Evolutionary conservation across 2,888 invertebrate species (phyloP).

Genomic region (Acanthosepion pharaonis): DNA sequence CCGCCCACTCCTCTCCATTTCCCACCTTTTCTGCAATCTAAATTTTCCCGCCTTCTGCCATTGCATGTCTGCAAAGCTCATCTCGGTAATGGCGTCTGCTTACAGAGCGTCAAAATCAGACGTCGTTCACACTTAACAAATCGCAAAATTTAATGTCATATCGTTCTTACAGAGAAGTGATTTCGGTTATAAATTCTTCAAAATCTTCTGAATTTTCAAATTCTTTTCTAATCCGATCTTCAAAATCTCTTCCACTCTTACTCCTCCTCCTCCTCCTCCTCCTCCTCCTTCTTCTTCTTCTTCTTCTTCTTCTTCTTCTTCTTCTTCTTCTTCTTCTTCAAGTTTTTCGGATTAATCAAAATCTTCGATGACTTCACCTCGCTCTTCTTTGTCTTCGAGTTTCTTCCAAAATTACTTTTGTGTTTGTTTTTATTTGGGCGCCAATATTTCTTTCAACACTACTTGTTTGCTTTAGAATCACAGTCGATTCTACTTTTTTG

Average conservation of each 20-base stretch:
- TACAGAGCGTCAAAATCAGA: conserved; percentile 20
- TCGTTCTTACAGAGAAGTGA: background rate
- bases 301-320: background rate
- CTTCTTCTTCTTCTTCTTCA: background rate
- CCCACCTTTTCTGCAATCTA: background rate
- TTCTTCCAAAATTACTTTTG: background rate
- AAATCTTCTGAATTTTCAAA: background rate
- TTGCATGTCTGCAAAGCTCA: conserved; percentile 16
- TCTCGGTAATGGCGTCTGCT: conserved; percentile 33
- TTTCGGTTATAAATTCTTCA: background rate
- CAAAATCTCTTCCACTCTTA: background rate
- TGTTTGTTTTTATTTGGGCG: background rate
- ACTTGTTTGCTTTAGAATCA: background rate
- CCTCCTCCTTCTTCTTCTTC: background rate
- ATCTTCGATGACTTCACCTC: no score
- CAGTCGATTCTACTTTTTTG: background rate
- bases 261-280: background rate
- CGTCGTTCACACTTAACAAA: conserved; percentile 4
- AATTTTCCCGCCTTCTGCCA: conserved; percentile 6
- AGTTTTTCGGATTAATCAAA: no score
- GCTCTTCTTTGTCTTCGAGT: background rate
- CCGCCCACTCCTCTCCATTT: background rate
- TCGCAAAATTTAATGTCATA: background rate
- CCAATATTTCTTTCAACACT: background rate
- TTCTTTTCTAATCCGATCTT: background rate